Percentiles rank a stretch among this genome's conserved stretches.
Evolutionary conservation across 1,140 invertebrate species (phyloP).

Genomic region (Diorhabda carinulata): DNA sequence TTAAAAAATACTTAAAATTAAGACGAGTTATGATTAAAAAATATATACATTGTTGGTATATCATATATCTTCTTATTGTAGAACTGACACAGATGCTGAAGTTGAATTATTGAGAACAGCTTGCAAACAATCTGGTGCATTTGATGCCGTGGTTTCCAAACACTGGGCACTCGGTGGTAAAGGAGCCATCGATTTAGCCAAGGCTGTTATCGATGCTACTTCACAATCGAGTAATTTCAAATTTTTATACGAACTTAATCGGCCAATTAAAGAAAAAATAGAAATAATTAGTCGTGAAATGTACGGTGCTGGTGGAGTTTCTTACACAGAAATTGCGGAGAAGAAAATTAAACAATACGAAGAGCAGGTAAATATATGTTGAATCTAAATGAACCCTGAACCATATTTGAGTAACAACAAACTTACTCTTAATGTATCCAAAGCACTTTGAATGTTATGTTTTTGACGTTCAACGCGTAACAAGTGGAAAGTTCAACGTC

Average conservation of each 20-base stretch:
- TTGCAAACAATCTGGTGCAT: conserved; percentile 73
- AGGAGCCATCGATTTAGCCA: conserved; percentile 82
- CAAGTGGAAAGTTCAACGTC: too few relatives aligned
- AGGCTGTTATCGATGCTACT: conserved; percentile 80
- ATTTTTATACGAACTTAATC: conserved; percentile 80
- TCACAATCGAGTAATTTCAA: conserved; percentile 59
- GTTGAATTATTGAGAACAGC: conserved; percentile 73
- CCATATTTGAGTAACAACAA: too few relatives aligned
- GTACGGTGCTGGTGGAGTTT: conserved; percentile 90
- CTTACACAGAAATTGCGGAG: conserved; percentile 65
- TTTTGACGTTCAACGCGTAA: too few relatives aligned
- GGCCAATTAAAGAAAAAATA: conserved; percentile 85
- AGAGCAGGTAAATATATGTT: conserved; percentile 49
- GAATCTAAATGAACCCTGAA: too few relatives aligned
- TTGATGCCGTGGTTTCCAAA: conserved; percentile 78
- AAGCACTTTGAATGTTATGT: too few relatives aligned
- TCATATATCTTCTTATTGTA: conserved; percentile 14
- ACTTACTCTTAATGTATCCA: too few relatives aligned
- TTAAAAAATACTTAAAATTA: too few relatives aligned
- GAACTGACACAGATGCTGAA: conserved; percentile 83
- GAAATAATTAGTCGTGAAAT: conserved; percentile 86
- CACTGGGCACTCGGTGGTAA: conserved; percentile 90
- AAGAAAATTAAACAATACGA: conserved; percentile 67
- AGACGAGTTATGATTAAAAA: too few relatives aligned
- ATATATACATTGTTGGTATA: too few relatives aligned